Percentiles rank a stretch among this genome's conserved stretches.
phyloP scores from a whole-genome alignment of 1,140 invertebrate species.

The Orchestia grillus region DNA sequence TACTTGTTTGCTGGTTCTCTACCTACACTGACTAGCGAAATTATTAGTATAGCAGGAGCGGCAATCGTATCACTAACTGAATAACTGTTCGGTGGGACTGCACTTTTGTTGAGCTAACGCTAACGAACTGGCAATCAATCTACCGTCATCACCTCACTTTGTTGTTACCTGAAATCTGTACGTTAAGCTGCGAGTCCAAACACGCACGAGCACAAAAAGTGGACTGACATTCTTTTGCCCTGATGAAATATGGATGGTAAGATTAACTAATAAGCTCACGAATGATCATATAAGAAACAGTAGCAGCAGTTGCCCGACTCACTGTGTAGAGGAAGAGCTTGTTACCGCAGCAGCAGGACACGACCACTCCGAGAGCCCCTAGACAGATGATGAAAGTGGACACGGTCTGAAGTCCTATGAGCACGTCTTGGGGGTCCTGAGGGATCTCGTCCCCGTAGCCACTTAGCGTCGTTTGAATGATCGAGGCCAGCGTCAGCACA shows the following conservation, averaged over 20 bases:
- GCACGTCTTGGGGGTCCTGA: background rate
- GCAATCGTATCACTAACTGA: too few relatives aligned
- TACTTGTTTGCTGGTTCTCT: too few relatives aligned
- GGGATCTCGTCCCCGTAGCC: constrained; percentile 33
- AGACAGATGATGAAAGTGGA: constrained; percentile 19
- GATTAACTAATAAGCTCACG: background rate
- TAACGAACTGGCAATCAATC: background rate
- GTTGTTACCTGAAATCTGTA: background rate
- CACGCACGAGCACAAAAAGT: background rate
- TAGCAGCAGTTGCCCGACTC: background rate
- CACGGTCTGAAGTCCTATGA: constrained; percentile 13
- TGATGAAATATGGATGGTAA: background rate
- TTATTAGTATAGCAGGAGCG: too few relatives aligned
- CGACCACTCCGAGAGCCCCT: background rate
- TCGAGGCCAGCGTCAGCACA: constrained; percentile 23
- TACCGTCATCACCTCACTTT: background rate
- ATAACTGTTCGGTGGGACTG: too few relatives aligned
- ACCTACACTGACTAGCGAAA: too few relatives aligned
- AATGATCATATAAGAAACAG: background rate
- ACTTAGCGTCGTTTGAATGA: constrained; percentile 29
- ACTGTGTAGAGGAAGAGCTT: constrained; percentile 46
- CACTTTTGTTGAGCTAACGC: too few relatives aligned
- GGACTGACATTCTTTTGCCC: background rate
- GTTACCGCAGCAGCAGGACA: constrained; percentile 44
- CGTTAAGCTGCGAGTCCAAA: background rate